Conservation (phyloP, 2,888 invertebrate species). For the Lepidonotus clava region DNA sequence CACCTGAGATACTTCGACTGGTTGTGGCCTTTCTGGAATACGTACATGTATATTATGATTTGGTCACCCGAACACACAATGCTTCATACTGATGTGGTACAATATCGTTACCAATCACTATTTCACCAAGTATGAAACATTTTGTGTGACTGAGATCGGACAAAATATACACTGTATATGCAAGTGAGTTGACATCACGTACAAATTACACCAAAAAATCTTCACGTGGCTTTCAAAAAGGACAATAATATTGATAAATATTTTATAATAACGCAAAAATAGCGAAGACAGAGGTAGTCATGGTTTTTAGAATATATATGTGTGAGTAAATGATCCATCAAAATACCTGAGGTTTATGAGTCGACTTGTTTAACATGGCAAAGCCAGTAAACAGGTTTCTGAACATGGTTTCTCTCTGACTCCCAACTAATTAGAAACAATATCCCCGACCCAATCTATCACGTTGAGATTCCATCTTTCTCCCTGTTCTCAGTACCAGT, state of each 20-base stretch:
- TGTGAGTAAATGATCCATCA: not conserved
- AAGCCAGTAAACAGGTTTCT: not conserved
- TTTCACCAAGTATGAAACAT: not conserved
- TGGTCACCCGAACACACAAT: no score
- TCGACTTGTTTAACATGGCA: not conserved
- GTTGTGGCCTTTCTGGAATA: no score
- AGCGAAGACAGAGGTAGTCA: not conserved
- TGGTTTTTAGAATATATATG: not conserved
- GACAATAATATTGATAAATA: not conserved
- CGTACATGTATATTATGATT: no score
- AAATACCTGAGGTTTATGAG: slow-evolving; percentile 18
- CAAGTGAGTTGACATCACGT: not conserved
- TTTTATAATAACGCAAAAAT: not conserved
- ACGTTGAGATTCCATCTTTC: not conserved
- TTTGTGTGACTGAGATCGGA: slow-evolving; percentile 8
- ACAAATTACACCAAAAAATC: no score
- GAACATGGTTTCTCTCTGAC: not conserved
- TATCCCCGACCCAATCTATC: not conserved
- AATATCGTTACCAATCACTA: no score
- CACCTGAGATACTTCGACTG: no score
- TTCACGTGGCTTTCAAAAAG: not conserved
- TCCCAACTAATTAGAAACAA: not conserved
- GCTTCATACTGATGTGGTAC: no score
- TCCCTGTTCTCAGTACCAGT: not conserved
- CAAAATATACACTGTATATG: not conserved